A percentile compares a stretch with the other conserved stretches of the same genome.
Evolutionary conservation across 2,113 vertebrate species (phyloP).

Genomic region (Copsychus sechellarum): DNA sequence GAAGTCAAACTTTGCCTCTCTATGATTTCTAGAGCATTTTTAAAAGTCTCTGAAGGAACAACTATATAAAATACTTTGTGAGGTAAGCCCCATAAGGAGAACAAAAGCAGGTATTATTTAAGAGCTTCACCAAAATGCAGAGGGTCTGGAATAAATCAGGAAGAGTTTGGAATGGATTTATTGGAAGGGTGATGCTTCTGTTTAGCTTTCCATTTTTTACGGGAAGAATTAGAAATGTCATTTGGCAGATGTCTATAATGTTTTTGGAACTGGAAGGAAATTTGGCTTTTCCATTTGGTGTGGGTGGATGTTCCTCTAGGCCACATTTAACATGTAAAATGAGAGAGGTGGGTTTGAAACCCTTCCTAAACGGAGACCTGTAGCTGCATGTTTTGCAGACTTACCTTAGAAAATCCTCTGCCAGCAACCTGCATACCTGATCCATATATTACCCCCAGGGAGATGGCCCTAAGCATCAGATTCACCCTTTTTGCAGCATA

Average conservation of each 20-base stretch:
- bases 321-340: constrained; percentile 52
- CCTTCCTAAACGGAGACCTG: constrained; percentile 33
- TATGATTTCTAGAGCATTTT: constrained; percentile 55
- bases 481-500: constrained; percentile 21
- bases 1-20: constrained; percentile 14
- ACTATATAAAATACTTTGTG: constrained; percentile 35
- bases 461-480: constrained; percentile 33
- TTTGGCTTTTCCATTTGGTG: constrained; percentile 54
- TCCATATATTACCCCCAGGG: constrained; percentile 4
- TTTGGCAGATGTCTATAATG: constrained; percentile 55
- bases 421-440: constrained; percentile 40
- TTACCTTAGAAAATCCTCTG: constrained; percentile 36
- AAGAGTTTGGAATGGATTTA: constrained; percentile 49
- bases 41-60: constrained; percentile 38
- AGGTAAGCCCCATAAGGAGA: constrained; percentile 21
- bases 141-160: constrained; percentile 48
- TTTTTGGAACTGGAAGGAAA: constrained; percentile 65
- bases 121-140: constrained; percentile 2
- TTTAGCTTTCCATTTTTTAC: constrained; percentile 55
- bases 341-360: constrained; percentile 52
- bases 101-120: constrained; percentile 26
- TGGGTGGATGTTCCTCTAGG: constrained; percentile 48
- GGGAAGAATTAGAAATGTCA: constrained; percentile 66
- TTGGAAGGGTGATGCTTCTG: constrained; percentile 58
- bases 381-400: constrained; percentile 37